Base-by-base conservation (phyloP, 2,888 invertebrate genomes). In the Acleris literana region DNA sequence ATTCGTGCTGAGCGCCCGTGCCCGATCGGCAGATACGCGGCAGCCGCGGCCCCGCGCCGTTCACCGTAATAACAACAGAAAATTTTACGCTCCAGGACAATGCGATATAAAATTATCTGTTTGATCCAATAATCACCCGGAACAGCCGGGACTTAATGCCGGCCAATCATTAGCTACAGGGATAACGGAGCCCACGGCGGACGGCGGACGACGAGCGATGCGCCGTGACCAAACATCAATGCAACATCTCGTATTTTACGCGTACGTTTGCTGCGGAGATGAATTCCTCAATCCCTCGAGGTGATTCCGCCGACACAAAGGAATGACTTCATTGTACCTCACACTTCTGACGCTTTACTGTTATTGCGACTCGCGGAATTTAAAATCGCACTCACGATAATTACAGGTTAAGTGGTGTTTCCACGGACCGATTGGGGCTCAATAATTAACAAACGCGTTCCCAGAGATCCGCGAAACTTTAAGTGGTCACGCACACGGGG, bases 111-210 rank as follows among this genome's bases (percentile, higher is more conserved):
- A 92, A 92, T 92, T 92, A 92, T 92, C 92, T 90, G 92, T 90
- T 92, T 91, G 92, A 92, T 90, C 92, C 92, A 92, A 92, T 92
- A 92, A 92, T 92, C 92, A 91, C 90, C 90, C 85, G 85, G 88
- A 88, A 90, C 91, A 86, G 90, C 80, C 88, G 83, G 82, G 89
- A 87, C 88, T 89, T 92, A 91, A 93, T 93, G 90, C 90, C 85
- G 87, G 91, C 87, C 92, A 92, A 92, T 93, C 92, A 93, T 93
- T 92, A 93, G 88, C 92, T 90, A 91, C 88, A 92, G 90, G 92
- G 85, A 90, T 92, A 92, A 91, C 92, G 92, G 92, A 86, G 88
- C 89, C 88, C 80, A 78, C 84, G 89, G 88, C 87, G 88, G 81
- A 83, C 79, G 76, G 74, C 80, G 83, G 39, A 33, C 75, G 80